phyloP scores from a whole-genome alignment of 2,888 invertebrate genomes.

The Xanthia togata region DNA sequence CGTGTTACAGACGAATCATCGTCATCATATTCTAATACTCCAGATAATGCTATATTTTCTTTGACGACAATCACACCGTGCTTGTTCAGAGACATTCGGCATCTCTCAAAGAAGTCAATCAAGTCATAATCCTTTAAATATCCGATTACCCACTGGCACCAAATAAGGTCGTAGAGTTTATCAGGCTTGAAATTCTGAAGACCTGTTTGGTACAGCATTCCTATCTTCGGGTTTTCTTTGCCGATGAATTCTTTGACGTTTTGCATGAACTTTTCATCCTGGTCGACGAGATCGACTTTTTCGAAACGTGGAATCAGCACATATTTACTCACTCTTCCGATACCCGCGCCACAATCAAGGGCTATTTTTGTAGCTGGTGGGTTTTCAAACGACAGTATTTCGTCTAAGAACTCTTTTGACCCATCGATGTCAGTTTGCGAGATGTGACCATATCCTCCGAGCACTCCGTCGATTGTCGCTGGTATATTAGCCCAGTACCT shows the following conservation, averaged over 20 bases:
- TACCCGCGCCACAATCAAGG: constrained; percentile 99
- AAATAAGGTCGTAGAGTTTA: constrained; percentile 30
- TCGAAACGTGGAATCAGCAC: constrained; percentile 95
- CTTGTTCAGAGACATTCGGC: constrained; percentile 85
- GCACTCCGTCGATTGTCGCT: constrained; percentile 97
- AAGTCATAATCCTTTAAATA: constrained; percentile 96
- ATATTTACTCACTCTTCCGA: constrained; percentile 97
- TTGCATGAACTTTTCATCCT: constrained; percentile 95
- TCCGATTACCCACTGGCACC: constrained; percentile 95
- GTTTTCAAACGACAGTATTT: constrained; percentile 80
- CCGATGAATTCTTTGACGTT: constrained; percentile 91
- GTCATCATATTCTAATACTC: constrained; percentile 93
- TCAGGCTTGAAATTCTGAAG: constrained; percentile 45
- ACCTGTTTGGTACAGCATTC: constrained; percentile 92
- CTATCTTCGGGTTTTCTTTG: constrained; percentile 90
- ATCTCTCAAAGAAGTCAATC: constrained; percentile 92
- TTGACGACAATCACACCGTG: constrained; percentile 84
- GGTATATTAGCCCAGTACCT: constrained; percentile 97
- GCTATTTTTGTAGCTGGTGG: constrained; percentile 92
- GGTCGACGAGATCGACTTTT: constrained; percentile 97
- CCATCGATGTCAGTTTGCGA: constrained; percentile 96
- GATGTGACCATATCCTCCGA: constrained; percentile 97
- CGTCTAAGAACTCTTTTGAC: constrained; percentile 94
- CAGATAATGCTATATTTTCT: constrained; percentile 94
- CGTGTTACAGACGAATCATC: constrained; percentile 97